Base-by-base conservation (phyloP, 1,140 invertebrate species). In the Camponotus floridanus region DNA sequence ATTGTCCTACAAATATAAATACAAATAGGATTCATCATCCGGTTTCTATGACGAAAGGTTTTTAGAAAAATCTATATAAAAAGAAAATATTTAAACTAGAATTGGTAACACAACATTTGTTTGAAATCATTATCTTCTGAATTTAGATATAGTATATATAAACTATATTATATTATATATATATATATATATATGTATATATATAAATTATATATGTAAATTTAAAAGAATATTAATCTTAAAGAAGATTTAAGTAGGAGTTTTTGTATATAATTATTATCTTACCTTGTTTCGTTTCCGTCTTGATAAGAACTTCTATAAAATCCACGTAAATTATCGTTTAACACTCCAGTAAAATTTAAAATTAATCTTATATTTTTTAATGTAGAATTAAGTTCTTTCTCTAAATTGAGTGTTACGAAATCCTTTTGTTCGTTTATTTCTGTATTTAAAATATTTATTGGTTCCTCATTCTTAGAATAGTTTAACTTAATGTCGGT, bases 221-320 rank as follows among this genome's bases (percentile, higher is more conserved):
- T 33, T 26, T 61, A 42, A 45, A 62, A 51, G 48, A 64, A 15
- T 9, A 45, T 33, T 45, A 33, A 2, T 33, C 11, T 62, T 64
- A n/a, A 39, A 74, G 2, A 57, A 70, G 31, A 80, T 70, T 71
- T 71, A 2, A 55, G 11, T 33, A 45, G 13, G 21, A 26, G 26
- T 26, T 26, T 48, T 51, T 51, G 5, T 65, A 48, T 15, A 48
- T 36, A 79, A 6, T 85, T 31, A 26, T 21, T 21, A 9, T 42
- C 2, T 59, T 33, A 9, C 39, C 90, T 92, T 92, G 90, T 90
- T 9, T 76, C 26, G 0, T 39, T 42, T 81, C 15, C 0, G 65
- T 87, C 18, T 1, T 67, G 36, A 48, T 92, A 93, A n/a, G 45
- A 89, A 70, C 86, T 90, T 61, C 67, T 86, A 36, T 91, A 92